A percentile compares a stretch with the other conserved stretches of the same genome.
Evolutionary conservation across 1,140 invertebrate genomes (phyloP).

Genomic region (Myzus persicae): DNA sequence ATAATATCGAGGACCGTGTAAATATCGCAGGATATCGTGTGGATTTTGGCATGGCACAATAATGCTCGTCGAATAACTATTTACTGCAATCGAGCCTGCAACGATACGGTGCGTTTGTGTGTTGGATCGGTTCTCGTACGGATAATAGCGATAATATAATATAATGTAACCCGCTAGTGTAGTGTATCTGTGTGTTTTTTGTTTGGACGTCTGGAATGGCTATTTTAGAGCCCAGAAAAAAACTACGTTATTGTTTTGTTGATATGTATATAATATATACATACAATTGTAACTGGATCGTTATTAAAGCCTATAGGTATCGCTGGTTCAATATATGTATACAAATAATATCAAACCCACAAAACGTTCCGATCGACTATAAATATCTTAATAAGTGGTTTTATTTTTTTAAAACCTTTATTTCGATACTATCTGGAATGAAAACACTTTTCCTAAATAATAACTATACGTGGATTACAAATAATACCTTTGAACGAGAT

Average conservation of each 20-base stretch:
- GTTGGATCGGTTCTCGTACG: not conserved
- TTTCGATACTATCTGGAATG: not conserved
- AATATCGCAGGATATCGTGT: not conserved
- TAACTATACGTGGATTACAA: not conserved
- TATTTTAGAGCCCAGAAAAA: not conserved
- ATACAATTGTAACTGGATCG: not conserved
- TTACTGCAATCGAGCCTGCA: not conserved
- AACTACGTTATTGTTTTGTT: conserved; percentile 6
- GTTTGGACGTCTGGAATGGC: not conserved
- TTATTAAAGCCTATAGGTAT: not conserved
- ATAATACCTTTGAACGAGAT: not conserved
- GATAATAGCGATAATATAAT: not conserved
- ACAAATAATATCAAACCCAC: not conserved
- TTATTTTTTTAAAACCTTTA: not conserved
- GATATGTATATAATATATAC: not conserved
- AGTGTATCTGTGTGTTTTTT: not conserved
- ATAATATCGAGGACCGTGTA: not conserved
- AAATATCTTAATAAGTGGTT: not conserved
- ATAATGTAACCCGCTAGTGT: not conserved
- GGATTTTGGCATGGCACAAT: not conserved
- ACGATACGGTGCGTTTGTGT: not conserved
- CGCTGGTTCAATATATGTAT: not conserved
- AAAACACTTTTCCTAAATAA: not conserved
- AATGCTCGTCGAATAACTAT: not conserved
- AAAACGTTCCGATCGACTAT: not conserved